Conservation (phyloP, 2,888 invertebrate genomes). For the Teinopalpus imperialis region DNA sequence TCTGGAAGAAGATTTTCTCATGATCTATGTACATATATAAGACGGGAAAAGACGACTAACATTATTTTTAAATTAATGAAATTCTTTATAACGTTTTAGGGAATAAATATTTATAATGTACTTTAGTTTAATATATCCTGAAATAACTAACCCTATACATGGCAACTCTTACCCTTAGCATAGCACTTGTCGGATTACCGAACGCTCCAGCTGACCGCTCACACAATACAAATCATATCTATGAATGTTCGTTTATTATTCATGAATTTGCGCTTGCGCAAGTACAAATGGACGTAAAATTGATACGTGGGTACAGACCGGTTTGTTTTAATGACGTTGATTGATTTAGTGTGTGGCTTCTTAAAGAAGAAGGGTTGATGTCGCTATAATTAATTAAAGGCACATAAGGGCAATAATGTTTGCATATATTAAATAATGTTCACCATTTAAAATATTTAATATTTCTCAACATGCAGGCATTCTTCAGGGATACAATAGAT, state of each 20-base stretch:
- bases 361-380: constrained; percentile 13
- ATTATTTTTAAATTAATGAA: too few species aligned
- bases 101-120: too few species aligned
- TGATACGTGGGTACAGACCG: constrained; percentile 8
- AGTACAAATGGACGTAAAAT: constrained; percentile 14
- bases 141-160: background rate
- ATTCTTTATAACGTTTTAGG: too few species aligned
- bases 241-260: constrained; percentile 45
- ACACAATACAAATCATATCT: constrained; percentile 45
- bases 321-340: constrained; percentile 19
- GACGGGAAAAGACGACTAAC: too few species aligned
- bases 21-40: too few species aligned
- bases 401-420: constrained; percentile 12
- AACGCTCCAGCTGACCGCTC: constrained; percentile 38
- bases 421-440: constrained; percentile 12
- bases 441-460: too few species aligned
- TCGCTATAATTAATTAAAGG: constrained; percentile 13
- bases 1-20: too few species aligned
- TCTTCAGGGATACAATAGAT: too few species aligned
- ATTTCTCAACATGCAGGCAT: too few species aligned
- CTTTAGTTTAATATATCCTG: background rate
- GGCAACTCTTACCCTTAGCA: constrained; percentile 13
- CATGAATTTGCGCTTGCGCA: constrained; percentile 34
- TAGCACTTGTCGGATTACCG: constrained; percentile 43
- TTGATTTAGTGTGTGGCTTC: constrained; percentile 21